Base-by-base conservation (phyloP, 2,113 vertebrate genomes). In the Xenopus borealis region DNA sequence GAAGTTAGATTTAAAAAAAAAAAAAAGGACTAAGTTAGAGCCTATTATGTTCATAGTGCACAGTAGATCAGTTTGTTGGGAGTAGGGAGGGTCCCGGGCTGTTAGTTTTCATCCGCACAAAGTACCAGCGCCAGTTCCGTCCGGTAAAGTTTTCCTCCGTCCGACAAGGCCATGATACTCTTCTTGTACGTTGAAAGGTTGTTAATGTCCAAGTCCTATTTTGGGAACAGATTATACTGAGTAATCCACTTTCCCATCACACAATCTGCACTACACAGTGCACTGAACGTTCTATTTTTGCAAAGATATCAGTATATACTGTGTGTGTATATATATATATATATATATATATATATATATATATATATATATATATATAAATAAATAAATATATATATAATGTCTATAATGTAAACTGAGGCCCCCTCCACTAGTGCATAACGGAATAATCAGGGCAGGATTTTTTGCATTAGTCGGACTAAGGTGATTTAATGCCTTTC, bases 81-180 rank as follows among this genome's bases (percentile, higher is more conserved):
- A 2, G 23, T 27, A 27, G 23, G 23, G 86, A 86, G 81, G 72
- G 71, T 27, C 23, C 82, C 64, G 72, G 47, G 72, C 70, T 17
- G 80, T 87, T 94, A 95, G 82, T 93, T 93, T 74, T 93, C 93
- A 13, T 91, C 94, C 76, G 92, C 91, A 80, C 89, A 95, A 71
- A 95, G 91, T 83, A 95, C 93, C 71, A 94, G 91, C 64, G 92
- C 94, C 69, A 95, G 74, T 79, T 95, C 94, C 19, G 91, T 93
- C 87, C 91, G 88, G 88, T 94, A 95, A 69, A 96, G 93, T 82
- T 94, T 95, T 78, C 94, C 94, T 80, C 91, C 93, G 33, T 96
- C 94, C 17, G 94, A 94, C 84, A 96, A 92, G 79, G 93, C 93
- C 94, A 96, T 96, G 87, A 96, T 95, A 81, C 84, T 94, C 68